Evolutionary conservation across 2,113 vertebrate species (phyloP).

Genomic region (Hippocampus comes): DNA sequence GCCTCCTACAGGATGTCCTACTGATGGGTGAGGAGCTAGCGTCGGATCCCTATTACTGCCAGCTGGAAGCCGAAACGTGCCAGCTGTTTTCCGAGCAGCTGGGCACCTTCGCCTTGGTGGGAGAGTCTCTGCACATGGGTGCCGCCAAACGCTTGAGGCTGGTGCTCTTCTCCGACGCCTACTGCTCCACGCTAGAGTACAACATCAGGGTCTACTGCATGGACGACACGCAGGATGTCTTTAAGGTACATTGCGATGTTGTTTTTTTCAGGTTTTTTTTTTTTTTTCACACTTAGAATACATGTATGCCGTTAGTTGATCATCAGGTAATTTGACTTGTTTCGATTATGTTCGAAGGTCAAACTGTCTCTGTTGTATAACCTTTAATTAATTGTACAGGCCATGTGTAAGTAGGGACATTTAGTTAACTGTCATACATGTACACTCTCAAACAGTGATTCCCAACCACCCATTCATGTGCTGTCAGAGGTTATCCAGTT

Average conservation of each 20-base stretch:
- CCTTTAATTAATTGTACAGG: too few species aligned
- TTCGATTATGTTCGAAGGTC: too few species aligned
- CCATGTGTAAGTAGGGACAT: too few species aligned
- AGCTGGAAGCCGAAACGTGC: slow-evolving; percentile 89
- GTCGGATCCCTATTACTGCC: slow-evolving; percentile 92
- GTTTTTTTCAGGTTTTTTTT: not conserved
- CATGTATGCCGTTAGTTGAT: too few species aligned
- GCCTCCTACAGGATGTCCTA: slow-evolving; percentile 82
- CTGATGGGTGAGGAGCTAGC: slow-evolving; percentile 87
- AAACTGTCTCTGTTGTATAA: too few species aligned
- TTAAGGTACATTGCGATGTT: slow-evolving; percentile 80
- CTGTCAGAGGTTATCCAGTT: too few species aligned
- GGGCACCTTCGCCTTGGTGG: slow-evolving; percentile 91
- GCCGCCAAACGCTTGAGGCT: slow-evolving; percentile 94
- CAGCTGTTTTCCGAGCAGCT: slow-evolving; percentile 94
- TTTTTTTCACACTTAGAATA: not conserved
- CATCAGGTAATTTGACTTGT: too few species aligned
- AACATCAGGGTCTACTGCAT: slow-evolving; percentile 97
- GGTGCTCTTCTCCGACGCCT: slow-evolving; percentile 88
- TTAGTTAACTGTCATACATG: too few species aligned
- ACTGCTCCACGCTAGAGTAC: slow-evolving; percentile 94
- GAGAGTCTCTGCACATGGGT: slow-evolving; percentile 93
- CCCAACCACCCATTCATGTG: too few species aligned
- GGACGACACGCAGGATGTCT: slow-evolving; percentile 90
- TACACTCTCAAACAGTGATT: too few species aligned